Base-by-base conservation (phyloP, 2,888 invertebrate species). In the Drosophila borborema region DNA sequence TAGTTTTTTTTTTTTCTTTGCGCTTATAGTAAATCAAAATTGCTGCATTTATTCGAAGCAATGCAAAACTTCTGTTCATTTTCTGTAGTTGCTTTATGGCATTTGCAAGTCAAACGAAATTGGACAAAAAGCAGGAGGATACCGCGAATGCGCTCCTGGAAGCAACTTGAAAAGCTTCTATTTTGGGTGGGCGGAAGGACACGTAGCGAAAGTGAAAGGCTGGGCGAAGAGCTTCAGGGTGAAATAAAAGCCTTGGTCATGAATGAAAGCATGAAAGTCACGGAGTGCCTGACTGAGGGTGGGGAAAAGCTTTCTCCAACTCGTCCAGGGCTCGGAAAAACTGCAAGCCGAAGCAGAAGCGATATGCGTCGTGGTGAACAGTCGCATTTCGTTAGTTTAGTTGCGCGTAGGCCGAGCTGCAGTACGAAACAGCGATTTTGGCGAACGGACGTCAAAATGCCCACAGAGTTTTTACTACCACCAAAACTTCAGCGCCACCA, bases 331-430 rank as follows among this genome's bases (percentile, higher is more conserved):
- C 46, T 49, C 58, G 74, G 70, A 53, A 51, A 72, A 77, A 74
- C 9, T 61, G 70, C 58, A 78, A 71, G 23, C 60, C 78, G 74
- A 73, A 59, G 23, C 60, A 77, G 74, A 81, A 72, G 69, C 59
- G 43, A 55, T 34, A 46, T 62, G 41, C 18, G 46, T 49, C 34
- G 45, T 38, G 41, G 23, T 41, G 36, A 75, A 66, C 77, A 54
- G 71, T 71, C 71, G 74, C 69, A 66, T 70, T 77, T 77, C 55
- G 70, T 51, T 40, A 77, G 77, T 74, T 86, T 88, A 86, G 86
- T 86, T 82, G 82, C 77, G 78, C 74, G 78, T 79, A 75, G 68
- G 82, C 70, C 82, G 75, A 80, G 78, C 82, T 75, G 72, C 77
- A 79, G 78, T 70, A 77, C 82, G 58, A 77, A 61, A 64, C 76